Percentiles rank a stretch among this genome's conserved stretches.
Evolutionary conservation across 2,797 vertebrate genomes (phyloP).

Genomic region (Artibeus jamaicensis): DNA sequence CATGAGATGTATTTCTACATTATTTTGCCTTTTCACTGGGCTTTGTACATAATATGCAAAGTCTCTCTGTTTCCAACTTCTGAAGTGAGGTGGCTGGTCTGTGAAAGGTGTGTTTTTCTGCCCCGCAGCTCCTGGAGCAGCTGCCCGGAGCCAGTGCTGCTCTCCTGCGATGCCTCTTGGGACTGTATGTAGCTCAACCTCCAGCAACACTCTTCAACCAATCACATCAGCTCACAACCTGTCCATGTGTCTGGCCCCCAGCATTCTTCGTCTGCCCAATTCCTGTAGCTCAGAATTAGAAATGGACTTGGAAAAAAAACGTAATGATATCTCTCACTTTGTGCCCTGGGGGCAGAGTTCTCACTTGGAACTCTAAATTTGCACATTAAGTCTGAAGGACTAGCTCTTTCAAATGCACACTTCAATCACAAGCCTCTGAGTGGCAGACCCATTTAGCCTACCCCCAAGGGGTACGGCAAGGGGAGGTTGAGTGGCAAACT

Average conservation of each 20-base stretch:
- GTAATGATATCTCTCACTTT: slow-evolving; percentile 72
- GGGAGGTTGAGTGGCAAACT: not conserved
- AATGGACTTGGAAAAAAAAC: slow-evolving; percentile 88
- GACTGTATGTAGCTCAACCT: slow-evolving; percentile 88
- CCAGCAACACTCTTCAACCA: slow-evolving; percentile 86
- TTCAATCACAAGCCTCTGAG: not conserved
- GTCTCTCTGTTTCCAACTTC: not conserved
- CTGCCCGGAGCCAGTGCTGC: slow-evolving; percentile 87
- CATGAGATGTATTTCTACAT: not conserved
- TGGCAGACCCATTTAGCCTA: not conserved
- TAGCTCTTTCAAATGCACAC: not conserved
- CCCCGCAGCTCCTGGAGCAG: slow-evolving; percentile 86
- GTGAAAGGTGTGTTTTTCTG: not conserved
- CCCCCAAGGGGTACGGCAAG: not conserved
- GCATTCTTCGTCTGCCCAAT: slow-evolving; percentile 87
- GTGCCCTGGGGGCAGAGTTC: not conserved
- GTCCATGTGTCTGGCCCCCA: slow-evolving; percentile 90
- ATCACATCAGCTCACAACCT: slow-evolving; percentile 93
- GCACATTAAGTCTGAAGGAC: not conserved
- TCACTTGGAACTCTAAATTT: not conserved
- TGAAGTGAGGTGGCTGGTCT: not conserved
- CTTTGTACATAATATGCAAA: not conserved
- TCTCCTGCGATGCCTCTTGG: slow-evolving; percentile 87
- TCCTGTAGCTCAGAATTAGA: slow-evolving; percentile 84
- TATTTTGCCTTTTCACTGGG: not conserved